Conservation (phyloP, 2,888 invertebrate species). For the Ormyrus thymus region DNA sequence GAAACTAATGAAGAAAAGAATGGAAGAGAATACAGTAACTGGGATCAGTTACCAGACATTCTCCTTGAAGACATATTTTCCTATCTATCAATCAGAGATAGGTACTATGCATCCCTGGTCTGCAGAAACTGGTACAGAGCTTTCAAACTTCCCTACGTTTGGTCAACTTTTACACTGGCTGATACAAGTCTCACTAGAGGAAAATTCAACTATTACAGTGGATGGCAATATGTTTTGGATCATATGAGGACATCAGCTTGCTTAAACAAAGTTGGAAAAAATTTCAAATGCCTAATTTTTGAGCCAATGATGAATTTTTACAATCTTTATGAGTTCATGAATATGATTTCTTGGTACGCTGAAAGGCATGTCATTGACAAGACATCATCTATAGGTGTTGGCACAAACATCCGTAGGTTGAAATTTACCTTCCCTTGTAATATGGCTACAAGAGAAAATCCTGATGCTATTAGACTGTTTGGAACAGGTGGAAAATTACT, state of each 20-base stretch:
- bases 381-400: constrained; percentile 75
- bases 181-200: constrained; percentile 85
- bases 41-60: constrained; percentile 84
- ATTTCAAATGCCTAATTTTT: constrained; percentile 82
- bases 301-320: constrained; percentile 86
- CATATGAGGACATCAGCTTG: constrained; percentile 84
- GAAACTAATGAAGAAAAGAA: constrained; percentile 70
- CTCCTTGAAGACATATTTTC: constrained; percentile 84
- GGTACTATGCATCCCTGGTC: constrained; percentile 85
- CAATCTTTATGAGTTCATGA: constrained; percentile 90
- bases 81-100: constrained; percentile 81
- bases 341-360: constrained; percentile 85
- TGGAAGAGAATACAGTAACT: constrained; percentile 76
- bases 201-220: constrained; percentile 87
- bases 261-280: constrained; percentile 81
- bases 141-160: constrained; percentile 85
- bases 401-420: constrained; percentile 78
- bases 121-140: constrained; percentile 81
- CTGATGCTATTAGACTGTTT: constrained; percentile 80
- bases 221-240: constrained; percentile 87
- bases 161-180: constrained; percentile 84
- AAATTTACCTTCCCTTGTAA: constrained; percentile 87
- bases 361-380: constrained; percentile 74
- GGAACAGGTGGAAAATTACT: constrained; percentile 86
- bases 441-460: constrained; percentile 80